Evolutionary conservation across 2,888 invertebrate genomes (phyloP), one percentile per base, ranked within the genome.

Genomic region (Rhagium mordax): DNA sequence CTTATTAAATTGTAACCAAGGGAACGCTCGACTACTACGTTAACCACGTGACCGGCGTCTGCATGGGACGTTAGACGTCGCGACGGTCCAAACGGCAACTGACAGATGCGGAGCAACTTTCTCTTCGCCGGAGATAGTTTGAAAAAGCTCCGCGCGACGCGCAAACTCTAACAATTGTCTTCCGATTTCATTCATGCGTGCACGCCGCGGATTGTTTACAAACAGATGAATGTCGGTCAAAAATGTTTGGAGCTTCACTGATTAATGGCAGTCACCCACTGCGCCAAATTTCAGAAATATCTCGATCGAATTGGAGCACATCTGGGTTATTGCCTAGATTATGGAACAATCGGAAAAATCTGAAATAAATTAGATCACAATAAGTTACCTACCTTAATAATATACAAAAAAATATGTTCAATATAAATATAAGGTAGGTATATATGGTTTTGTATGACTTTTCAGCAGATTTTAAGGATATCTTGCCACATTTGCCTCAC

Each of bases 51-150:
- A 67, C 67, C 33, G 29, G 55, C 55, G 57, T 57, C 41, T 24
- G 18, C 27, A n/a, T 1, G 41, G 18, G 15, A 67, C 73, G 73
- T 75, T 68, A 59, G 65, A 27, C 75, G 75, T 71, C 75, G 73
- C 75, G 75, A 29, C 71, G 75, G 59, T 65, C 33, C 51, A 41
- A 66, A 55, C 60, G 27, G 61, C 29, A 49, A 75, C 75, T 75
- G 72, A 53, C 67, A 16, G 57, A 55, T 27, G 57, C 51, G 33
- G 41, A 57, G 47, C 59, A 75, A 75, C 71, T 73, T 75, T 73
- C 72, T 72, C 75, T 68, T 51, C 51, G 65, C 55, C 70, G 27
- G 13, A n/a, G 59, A 64, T 65, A 66, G 71, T 75, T 68, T 68
- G 65, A 57, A 70, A 67, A 66, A 33, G 53, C 16, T 27, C 48